Base-by-base conservation (phyloP, 2,113 vertebrate genomes). In the Melanostigma gelatinosum region DNA sequence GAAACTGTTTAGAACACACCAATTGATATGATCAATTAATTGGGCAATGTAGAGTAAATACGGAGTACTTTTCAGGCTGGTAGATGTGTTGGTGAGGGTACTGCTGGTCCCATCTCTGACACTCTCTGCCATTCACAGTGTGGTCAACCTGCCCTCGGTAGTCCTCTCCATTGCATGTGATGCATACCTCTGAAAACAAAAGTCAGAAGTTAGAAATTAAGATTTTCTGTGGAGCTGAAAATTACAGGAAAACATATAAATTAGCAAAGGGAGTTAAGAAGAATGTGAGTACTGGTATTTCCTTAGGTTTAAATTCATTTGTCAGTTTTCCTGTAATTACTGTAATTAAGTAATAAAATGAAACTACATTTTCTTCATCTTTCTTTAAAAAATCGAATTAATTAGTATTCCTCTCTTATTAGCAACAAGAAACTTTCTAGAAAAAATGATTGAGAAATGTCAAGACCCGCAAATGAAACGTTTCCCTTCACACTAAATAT, bases 21-120 rank as follows among this genome's bases (percentile, higher is more conserved):
- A 22, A n/a, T 64, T 69, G 2, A 54, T 15, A 27, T 22, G 1
- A 29, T 67, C 8, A 27, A 10, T 75, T 27, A 10, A 27, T 54
- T 22, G 1, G 3, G 3, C 13, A 32, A 63, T 24, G 8, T 16
- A 8, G 63, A 18, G n/a, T 34, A 57, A 72, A 34, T 48, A 13
- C 16, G 15, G 36, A 22, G 24, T 96, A 99, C 98, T 97, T 99
- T 85, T 96, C 86, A 0, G 98, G 97, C 79, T 97, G 94, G 84
- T 97, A 99, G 77, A 97, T 96, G 85, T 99, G 97, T 32, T 94
- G 92, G 76, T 99, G 98, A 0, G 97, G 98, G 75, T 92, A 91
- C 92, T 99, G 98, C 89, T 97, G 95, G 91, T 99, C 98, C 98
- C 98, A 99, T 87, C 98, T 95, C 91, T 99, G 98, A 88, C 98